Evolutionary conservation across 2,888 invertebrate genomes (phyloP).

Genomic region (Sericinus montela): DNA sequence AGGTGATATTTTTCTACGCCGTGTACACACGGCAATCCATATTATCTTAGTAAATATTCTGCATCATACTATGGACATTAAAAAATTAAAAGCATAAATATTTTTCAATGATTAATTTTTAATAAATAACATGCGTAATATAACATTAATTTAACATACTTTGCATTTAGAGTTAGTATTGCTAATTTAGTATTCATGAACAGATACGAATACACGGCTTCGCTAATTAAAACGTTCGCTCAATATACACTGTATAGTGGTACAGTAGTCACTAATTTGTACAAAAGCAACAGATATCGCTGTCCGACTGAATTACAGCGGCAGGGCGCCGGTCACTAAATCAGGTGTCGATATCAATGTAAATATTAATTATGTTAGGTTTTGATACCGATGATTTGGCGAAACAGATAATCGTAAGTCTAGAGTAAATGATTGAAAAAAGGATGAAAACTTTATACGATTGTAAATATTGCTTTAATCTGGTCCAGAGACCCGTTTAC

Average conservation of each 20-base stretch:
- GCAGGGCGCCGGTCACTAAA: slow-evolving; percentile 28
- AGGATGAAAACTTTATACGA: too few relatives aligned
- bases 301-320: slow-evolving; percentile 33
- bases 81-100: too few relatives aligned
- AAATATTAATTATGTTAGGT: slow-evolving; percentile 27
- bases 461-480: too few relatives aligned
- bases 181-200: slow-evolving; percentile 2
- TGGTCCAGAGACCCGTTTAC: too few relatives aligned
- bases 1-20: too few relatives aligned
- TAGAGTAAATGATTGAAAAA: too few relatives aligned
- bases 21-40: too few relatives aligned
- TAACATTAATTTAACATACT: slow-evolving; percentile 1
- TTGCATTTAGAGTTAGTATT: slow-evolving; percentile 27
- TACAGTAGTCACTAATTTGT: slow-evolving; percentile 28
- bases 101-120: too few relatives aligned
- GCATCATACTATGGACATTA: too few relatives aligned
- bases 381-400: slow-evolving; percentile 9
- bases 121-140: too few relatives aligned
- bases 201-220: not conserved
- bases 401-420: slow-evolving; percentile 5
- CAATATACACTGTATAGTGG: too few relatives aligned
- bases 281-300: slow-evolving; percentile 32
- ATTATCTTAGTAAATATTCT: too few relatives aligned
- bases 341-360: slow-evolving; percentile 40
- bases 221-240: not conserved